Conservation (phyloP, 2,113 vertebrate genomes). For the Raphicerus campestris region DNA sequence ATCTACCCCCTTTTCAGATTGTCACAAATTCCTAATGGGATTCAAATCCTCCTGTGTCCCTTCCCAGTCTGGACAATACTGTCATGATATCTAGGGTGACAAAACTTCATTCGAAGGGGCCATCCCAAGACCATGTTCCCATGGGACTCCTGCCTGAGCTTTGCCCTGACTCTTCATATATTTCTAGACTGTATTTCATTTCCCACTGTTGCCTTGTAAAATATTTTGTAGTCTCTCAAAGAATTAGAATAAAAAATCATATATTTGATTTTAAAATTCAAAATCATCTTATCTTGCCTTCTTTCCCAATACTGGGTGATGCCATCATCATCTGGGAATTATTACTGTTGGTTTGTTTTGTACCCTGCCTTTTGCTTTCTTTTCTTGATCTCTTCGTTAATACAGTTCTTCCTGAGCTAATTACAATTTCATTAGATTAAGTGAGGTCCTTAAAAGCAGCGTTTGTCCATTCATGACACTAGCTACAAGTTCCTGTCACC, state of each 20-base stretch:
- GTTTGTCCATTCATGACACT: background rate
- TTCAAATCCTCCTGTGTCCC: background rate
- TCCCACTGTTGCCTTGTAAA: background rate
- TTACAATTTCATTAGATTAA: background rate
- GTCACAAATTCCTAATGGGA: background rate
- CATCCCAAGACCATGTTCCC: background rate
- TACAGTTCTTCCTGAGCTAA: background rate
- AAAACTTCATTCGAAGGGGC: background rate
- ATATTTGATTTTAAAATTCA: background rate
- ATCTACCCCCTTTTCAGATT: background rate
- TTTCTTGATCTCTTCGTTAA: background rate
- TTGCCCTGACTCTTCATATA: rapidly evolving
- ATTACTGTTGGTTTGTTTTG: background rate
- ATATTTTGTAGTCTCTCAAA: background rate
- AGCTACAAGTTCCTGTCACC: background rate
- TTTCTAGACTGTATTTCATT: background rate
- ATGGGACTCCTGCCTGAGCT: too few species aligned
- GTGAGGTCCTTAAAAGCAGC: background rate
- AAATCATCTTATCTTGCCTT: background rate
- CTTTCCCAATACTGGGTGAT: background rate
- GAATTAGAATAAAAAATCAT: background rate
- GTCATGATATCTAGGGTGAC: background rate
- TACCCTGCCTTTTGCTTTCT: background rate
- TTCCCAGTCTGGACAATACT: background rate
- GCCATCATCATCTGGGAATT: background rate